Evolutionary conservation across 1,140 invertebrate species (phyloP), one percentile per base, ranked within the genome.

Genomic region (Nixonia krombeini): DNA sequence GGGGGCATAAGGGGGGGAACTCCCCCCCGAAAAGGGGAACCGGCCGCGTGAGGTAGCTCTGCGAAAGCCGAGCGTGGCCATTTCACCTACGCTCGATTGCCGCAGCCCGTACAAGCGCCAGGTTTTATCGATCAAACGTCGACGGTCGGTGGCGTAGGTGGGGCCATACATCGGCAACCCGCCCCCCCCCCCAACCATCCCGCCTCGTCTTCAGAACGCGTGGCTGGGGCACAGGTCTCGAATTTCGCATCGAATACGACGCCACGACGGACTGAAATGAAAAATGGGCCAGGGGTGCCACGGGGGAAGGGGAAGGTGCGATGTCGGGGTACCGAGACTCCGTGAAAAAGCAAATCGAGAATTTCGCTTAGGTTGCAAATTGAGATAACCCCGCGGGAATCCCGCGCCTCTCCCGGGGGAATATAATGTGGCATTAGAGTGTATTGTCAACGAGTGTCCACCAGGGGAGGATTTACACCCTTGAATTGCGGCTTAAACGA

Each of bases 401-500:
- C 55, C 35, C 21, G 15, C 21, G 41, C 29, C 28, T 28, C 17
- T 63, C 65, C 41, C 62, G 29, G 18, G 66, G 62, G 65, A 69
- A 69, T 65, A 72, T 72, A 72, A 72, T 72, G 58, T 59, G 44
- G 70, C 70, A 72, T 72, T 72, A 69, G 65, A 62, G 61, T 64
- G 57, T 65, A 73, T 72, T 68, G 70, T 69, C 70, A 69, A 53
- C 70, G 65, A 65, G 59, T 66, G 59, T 53, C 51, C 51, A 41
- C 57, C 59, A 40, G 44, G 59, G 50, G 58, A 69, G 70, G 61
- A 72, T 72, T 72, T 72, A 72, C 70, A 64, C 56, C 61, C 66
- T 46, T 73, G 70, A 73, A 73, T 73, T 73, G 70, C 45, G 58
- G 70, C 70, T 73, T 73, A 73, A 72, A 63, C 59, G 70, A 49